Conservation (phyloP, 1,140 invertebrate genomes). For the Macrobrachium nipponense region DNA sequence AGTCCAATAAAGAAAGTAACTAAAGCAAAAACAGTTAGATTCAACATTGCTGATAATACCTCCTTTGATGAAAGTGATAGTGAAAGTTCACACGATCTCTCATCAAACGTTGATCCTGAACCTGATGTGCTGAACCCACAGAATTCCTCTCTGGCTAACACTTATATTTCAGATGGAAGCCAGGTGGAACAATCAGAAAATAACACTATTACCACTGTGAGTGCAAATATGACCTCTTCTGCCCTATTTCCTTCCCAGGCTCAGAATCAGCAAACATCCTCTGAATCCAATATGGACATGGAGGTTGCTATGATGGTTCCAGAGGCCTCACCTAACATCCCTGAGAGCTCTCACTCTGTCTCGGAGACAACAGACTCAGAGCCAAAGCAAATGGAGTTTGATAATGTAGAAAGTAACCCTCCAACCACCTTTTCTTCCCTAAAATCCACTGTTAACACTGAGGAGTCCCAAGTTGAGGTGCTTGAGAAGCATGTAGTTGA, state of each 20-base stretch:
- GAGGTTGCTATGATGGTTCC: constrained; percentile 38
- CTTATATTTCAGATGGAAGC: not conserved
- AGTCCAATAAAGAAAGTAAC: not conserved
- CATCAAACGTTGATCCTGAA: too few species aligned
- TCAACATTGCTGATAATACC: constrained; percentile 23
- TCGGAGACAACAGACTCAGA: constrained; percentile 35
- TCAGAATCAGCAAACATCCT: constrained; percentile 35
- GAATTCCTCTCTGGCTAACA: not conserved
- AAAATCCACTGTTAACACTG: constrained; percentile 33
- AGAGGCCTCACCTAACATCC: constrained; percentile 46
- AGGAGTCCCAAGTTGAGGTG: constrained; percentile 34
- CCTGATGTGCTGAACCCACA: too few species aligned
- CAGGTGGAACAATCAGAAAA: constrained; percentile 1
- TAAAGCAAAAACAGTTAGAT: constrained; percentile 22
- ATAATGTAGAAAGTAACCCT: constrained; percentile 6
- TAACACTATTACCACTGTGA: not conserved
- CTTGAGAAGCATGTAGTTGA: constrained; percentile 35
- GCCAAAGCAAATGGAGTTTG: constrained; percentile 20
- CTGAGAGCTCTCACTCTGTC: constrained; percentile 36
- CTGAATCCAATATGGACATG: constrained; percentile 30
- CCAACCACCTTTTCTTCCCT: constrained; percentile 3
- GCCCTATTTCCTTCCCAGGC: constrained; percentile 47
- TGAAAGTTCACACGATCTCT: not conserved
- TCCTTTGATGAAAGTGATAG: constrained; percentile 3
- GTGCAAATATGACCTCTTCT: constrained; percentile 28